These are phyloP conservation scores for Tetragnatha montana DNA, from an alignment of 2,888 invertebrate species.

Conservation along the genomic window DNA sequence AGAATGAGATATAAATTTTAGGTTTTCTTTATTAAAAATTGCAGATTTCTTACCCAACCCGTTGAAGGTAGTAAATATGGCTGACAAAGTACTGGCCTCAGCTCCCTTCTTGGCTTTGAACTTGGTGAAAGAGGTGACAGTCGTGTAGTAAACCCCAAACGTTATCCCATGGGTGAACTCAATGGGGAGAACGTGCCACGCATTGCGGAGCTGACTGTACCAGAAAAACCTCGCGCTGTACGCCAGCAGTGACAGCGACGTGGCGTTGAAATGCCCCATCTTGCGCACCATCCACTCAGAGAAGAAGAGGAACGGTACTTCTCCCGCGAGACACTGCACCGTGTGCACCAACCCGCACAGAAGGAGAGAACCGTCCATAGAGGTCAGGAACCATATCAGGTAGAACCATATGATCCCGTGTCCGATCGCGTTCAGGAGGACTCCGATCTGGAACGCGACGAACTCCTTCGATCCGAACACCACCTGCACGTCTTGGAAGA, in stretches of 20 bases:
- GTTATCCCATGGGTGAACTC: slow-evolving; percentile 75
- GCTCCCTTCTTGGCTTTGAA: slow-evolving; percentile 86
- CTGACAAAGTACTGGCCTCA: slow-evolving; percentile 87
- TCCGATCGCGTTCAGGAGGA: slow-evolving; percentile 53
- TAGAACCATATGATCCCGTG: slow-evolving; percentile 60
- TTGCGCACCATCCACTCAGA: slow-evolving; percentile 77
- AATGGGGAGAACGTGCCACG: slow-evolving; percentile 75
- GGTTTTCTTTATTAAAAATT: background rate
- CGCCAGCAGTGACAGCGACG: slow-evolving; percentile 74
- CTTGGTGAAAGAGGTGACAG: slow-evolving; percentile 91
- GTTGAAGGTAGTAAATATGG: slow-evolving; percentile 92
- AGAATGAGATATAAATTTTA: background rate
- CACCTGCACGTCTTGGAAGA: slow-evolving; percentile 30
- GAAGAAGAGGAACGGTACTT: slow-evolving; percentile 90
- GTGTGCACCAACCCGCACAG: slow-evolving; percentile 54
- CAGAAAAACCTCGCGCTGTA: slow-evolving; percentile 74
- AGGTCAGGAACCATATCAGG: slow-evolving; percentile 51
- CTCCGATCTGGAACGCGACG: slow-evolving; percentile 31
- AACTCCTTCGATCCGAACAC: slow-evolving; percentile 37
- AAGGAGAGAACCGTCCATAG: slow-evolving; percentile 47
- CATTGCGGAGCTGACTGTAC: slow-evolving; percentile 74
- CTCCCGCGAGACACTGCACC: slow-evolving; percentile 88
- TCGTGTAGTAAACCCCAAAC: slow-evolving; percentile 77
- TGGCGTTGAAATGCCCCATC: slow-evolving; percentile 73
- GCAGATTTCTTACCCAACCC: slow-evolving; percentile 81